Evolutionary conservation across 2,797 vertebrate genomes (phyloP).

Genomic region (Gambelia wislizenii): DNA sequence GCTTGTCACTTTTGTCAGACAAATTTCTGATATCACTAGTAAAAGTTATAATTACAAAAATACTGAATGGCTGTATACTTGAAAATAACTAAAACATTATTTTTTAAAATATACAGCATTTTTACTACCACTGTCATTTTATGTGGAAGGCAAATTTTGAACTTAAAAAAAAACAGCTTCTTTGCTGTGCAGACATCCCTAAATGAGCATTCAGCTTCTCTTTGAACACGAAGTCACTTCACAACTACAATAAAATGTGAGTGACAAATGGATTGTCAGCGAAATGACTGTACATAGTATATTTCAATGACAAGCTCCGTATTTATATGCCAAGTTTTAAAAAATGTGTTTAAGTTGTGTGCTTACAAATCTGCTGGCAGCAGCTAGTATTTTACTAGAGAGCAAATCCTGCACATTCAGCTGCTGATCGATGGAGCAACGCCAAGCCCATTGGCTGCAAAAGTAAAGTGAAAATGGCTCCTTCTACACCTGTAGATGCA

Average conservation of each 20-base stretch:
- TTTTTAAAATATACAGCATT: background rate
- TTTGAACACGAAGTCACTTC: constrained; percentile 25
- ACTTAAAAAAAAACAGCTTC: background rate
- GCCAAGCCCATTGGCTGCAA: background rate
- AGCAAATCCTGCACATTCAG: background rate
- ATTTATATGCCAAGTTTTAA: background rate
- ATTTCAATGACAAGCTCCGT: constrained; percentile 1
- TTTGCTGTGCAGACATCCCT: background rate
- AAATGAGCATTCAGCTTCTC: background rate
- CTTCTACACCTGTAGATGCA: background rate
- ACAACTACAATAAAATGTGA: constrained; percentile 24
- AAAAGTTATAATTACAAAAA: background rate
- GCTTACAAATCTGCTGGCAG: constrained; percentile 14
- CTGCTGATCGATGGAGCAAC: background rate
- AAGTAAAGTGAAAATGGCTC: background rate
- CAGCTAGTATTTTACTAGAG: background rate
- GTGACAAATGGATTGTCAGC: constrained; percentile 42
- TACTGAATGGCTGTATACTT: background rate
- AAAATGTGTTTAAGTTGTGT: background rate
- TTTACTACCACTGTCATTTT: background rate
- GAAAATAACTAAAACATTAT: too few relatives aligned
- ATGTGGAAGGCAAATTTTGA: too few relatives aligned
- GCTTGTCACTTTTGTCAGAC: background rate
- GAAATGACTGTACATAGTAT: constrained; percentile 6
- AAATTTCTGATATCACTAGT: background rate